Evolutionary conservation across 2,113 vertebrate species (phyloP), one percentile per base, ranked within the genome.

Genomic region (Chauna torquata): DNA sequence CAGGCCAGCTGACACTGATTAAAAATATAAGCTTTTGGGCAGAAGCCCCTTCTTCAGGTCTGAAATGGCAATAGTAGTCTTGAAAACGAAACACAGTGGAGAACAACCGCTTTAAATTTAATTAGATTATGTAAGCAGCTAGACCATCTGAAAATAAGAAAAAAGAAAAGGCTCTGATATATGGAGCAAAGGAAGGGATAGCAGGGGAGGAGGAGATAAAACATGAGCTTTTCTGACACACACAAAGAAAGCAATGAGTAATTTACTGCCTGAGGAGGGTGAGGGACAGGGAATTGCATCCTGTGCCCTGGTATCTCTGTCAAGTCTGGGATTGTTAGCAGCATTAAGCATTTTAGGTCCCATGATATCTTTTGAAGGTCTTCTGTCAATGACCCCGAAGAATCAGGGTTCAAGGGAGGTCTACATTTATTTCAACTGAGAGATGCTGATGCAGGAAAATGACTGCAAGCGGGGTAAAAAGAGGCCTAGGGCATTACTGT

Each of bases 121-220:
- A 76, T 52, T 44, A 61, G 54, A 74, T 96, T 95, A 88, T 1
- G 1, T 62, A 93, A 95, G 62, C 42, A 88, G 88, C 44, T 74
- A 57, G 82, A 83, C 40, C 6, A 76, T 34, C 45, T 55, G 6
- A 6, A n/a, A 30, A 55, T 75, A 90, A 28, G 24, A 66, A 42
- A 57, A 85, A 59, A 72, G 11, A 17, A 8, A 5, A 2, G 38
- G 9, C 59, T 40, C 44, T 36, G 82, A 15, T 82, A 80, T 64
- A 80, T 93, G 68, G 79, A 95, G 86, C 88, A 90, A 66, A 86
- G 66, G 75, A 93, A 85, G 79, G 38, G 79, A 86, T 52, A 83
- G 30, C 62, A 86, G 44, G 13, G 85, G 42, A 93, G 55, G 30
- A 82, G 38, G 62, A 94, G 79, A 61, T 86, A 80, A 92, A 66